These are phyloP conservation scores for Nannoperca obscura DNA, from an alignment of 2,797 vertebrate genomes.

Conservation along the genomic window DNA sequence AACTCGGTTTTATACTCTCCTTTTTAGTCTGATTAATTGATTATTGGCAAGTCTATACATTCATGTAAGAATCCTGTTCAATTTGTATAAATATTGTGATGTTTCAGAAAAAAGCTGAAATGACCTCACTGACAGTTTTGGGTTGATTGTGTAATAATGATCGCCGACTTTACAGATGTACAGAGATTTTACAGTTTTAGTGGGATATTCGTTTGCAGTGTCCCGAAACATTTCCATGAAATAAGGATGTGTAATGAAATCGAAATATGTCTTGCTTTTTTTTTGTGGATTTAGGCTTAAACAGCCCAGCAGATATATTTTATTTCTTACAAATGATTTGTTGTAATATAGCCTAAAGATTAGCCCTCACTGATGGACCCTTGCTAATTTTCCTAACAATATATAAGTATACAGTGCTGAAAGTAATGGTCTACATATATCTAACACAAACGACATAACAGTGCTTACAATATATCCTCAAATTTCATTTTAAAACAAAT, in stretches of 20 bases:
- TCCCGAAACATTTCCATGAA: neutral
- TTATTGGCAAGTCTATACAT: neutral
- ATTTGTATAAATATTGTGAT: neutral
- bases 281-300: conserved; percentile 71
- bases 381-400: conserved; percentile 83
- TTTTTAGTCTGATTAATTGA: neutral
- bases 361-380: conserved; percentile 69
- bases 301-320: conserved; percentile 80
- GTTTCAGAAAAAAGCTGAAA: neutral
- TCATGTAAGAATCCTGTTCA: neutral
- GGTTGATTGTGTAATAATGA: neutral
- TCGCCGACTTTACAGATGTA: neutral
- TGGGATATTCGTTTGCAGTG: neutral
- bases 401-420: conserved; percentile 96
- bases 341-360: conserved; percentile 73
- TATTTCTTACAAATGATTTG: conserved; percentile 82
- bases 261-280: conserved; percentile 38
- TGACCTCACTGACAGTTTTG: neutral
- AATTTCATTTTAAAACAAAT: conserved; percentile 84
- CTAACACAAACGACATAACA: conserved; percentile 84
- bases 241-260: conserved; percentile 45
- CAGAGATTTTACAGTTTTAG: neutral
- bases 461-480: conserved; percentile 87
- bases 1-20: neutral
- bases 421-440: conserved; percentile 87